Conservation (phyloP, 35 echinoderm and acorn worm genomes). For the Apostichopus californicus region DNA sequence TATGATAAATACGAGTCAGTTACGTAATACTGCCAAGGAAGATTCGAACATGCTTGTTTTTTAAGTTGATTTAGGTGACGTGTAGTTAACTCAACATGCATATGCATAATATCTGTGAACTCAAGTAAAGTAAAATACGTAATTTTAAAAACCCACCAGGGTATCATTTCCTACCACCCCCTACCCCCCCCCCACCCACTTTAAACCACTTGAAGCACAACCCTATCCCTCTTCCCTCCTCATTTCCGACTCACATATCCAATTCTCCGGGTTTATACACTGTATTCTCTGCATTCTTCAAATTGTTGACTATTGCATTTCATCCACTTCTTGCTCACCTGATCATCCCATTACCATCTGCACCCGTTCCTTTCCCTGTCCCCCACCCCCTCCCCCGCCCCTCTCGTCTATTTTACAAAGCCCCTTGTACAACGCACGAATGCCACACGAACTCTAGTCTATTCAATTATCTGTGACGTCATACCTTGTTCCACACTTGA, state of each 20-base stretch:
- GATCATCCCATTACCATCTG: background rate
- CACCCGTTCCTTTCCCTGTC: background rate
- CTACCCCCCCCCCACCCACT: too few species aligned
- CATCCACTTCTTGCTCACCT: background rate
- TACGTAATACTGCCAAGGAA: background rate
- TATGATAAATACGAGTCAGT: background rate
- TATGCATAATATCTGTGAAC: too few species aligned
- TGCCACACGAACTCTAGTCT: background rate
- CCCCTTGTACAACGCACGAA: too few species aligned
- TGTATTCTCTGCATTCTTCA: background rate
- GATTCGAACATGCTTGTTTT: background rate
- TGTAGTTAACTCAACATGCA: background rate
- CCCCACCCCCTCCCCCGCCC: too few species aligned
- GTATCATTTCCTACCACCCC: too few species aligned
- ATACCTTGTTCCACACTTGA: constrained; percentile 72
- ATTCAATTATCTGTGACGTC: background rate
- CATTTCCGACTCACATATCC: too few species aligned
- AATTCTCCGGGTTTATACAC: too few species aligned
- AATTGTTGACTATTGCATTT: background rate
- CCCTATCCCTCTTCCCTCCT: background rate
- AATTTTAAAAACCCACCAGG: too few species aligned
- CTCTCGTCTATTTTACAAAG: background rate
- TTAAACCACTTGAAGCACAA: background rate
- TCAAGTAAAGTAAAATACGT: too few species aligned
- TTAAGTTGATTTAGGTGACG: background rate